These are phyloP conservation scores for Amphiprion ocellaris DNA, from an alignment of 2,113 vertebrate species.

Conservation along the genomic window DNA sequence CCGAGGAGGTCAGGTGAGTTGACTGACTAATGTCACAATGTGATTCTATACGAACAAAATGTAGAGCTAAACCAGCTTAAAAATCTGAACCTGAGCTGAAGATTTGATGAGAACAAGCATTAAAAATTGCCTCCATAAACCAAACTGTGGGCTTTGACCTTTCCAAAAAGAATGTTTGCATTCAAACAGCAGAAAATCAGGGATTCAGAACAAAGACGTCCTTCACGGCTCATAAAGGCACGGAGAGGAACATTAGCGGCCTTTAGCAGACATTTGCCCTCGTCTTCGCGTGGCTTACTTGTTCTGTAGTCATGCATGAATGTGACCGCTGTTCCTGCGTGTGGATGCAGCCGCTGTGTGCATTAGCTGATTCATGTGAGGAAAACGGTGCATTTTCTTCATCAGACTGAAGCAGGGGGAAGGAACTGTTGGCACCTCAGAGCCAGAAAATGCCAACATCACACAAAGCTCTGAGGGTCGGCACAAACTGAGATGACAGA, in stretches of 20 bases:
- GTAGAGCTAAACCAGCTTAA: not conserved
- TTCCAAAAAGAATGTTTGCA: not conserved
- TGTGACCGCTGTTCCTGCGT: conserved; percentile 31
- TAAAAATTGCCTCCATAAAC: too few relatives aligned
- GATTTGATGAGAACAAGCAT: too few relatives aligned
- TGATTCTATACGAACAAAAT: not conserved
- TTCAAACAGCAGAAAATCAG: not conserved
- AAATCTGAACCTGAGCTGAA: too few relatives aligned
- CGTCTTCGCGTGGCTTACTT: not conserved
- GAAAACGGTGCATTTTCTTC: not conserved
- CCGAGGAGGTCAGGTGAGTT: too few relatives aligned
- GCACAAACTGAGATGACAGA: conserved; percentile 26
- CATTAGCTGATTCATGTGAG: conserved; percentile 14
- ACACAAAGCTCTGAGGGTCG: conserved; percentile 12
- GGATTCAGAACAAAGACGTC: conserved; percentile 28
- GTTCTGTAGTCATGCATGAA: conserved; percentile 42
- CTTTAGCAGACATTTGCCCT: conserved; percentile 26
- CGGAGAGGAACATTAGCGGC: conserved; percentile 21
- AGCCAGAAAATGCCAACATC: not conserved
- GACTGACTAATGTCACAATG: too few relatives aligned
- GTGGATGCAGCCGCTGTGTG: conserved; percentile 19
- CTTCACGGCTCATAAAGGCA: conserved; percentile 41
- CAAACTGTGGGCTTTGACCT: not conserved
- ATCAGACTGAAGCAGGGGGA: conserved; percentile 31
- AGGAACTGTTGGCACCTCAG: conserved; percentile 2